Percentiles rank a stretch among this genome's conserved stretches.
Conservation (phyloP, 1,140 invertebrate genomes). For the Triops cancriformis region DNA sequence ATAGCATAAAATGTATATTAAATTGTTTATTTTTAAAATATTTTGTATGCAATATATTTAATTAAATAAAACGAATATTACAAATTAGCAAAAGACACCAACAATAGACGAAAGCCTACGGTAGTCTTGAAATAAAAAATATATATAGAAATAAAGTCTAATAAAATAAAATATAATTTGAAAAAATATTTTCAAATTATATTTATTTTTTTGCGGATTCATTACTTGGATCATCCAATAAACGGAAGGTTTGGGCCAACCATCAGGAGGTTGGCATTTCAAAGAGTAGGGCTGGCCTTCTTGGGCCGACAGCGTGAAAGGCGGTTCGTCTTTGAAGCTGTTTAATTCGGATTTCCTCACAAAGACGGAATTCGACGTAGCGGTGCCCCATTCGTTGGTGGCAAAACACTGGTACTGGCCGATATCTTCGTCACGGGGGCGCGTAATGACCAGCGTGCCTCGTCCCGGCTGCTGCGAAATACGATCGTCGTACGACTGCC, state of each 20-base stretch:
- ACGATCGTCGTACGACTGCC: conserved; percentile 81
- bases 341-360: conserved; percentile 90
- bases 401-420: conserved; percentile 97
- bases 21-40: no score
- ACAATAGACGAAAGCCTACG: no score
- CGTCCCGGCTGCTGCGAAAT: conserved; percentile 85
- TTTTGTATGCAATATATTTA: no score
- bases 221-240: conserved; percentile 77
- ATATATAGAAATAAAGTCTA: no score
- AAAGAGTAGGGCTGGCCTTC: conserved; percentile 83
- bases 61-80: no score
- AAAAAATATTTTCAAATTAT: no score
- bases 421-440: conserved; percentile 80
- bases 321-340: conserved; percentile 71
- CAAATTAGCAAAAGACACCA: no score
- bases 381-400: conserved; percentile 85
- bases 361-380: conserved; percentile 88
- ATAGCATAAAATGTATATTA: no score
- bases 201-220: no score
- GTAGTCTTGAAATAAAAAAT: no score
- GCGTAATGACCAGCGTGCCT: conserved; percentile 81
- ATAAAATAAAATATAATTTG: no score
- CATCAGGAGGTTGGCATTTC: conserved; percentile 80
- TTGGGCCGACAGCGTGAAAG: conserved; percentile 53
- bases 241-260: conserved; percentile 86